Percentiles rank a stretch among this genome's conserved stretches.
Evolutionary conservation across 2,113 vertebrate genomes (phyloP).

Genomic region (Gymnobelideus leadbeateri): DNA sequence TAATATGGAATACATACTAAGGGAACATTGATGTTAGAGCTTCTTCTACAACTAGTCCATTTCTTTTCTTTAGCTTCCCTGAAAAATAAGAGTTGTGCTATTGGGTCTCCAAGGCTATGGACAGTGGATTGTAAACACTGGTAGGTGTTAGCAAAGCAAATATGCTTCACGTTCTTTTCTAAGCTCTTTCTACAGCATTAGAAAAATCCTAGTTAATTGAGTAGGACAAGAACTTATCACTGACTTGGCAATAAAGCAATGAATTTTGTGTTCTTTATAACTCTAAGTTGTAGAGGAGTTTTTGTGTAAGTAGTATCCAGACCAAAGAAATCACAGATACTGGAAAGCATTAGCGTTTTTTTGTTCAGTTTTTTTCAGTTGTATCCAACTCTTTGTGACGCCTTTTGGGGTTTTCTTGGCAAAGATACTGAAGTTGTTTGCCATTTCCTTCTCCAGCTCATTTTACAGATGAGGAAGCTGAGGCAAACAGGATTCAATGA

Average conservation of each 20-base stretch:
- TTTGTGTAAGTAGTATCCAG: background rate
- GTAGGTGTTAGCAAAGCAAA: background rate
- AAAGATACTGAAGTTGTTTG: background rate
- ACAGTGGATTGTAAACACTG: background rate
- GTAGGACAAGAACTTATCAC: background rate
- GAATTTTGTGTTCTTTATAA: too few species aligned
- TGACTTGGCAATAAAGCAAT: background rate
- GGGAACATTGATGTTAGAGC: background rate
- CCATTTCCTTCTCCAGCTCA: background rate
- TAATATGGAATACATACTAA: background rate
- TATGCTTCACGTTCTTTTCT: background rate
- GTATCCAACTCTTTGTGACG: background rate
- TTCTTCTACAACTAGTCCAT: background rate
- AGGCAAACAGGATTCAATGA: background rate
- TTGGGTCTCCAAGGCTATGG: background rate
- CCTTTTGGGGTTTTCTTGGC: background rate
- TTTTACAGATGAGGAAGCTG: background rate
- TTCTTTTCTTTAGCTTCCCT: background rate
- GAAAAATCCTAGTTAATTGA: background rate
- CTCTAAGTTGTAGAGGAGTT: background rate
- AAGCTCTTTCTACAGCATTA: background rate
- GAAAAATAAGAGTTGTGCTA: too few species aligned
- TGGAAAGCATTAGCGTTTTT: background rate
- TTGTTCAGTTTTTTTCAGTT: too few species aligned
- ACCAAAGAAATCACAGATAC: background rate